phyloP scores from a whole-genome alignment of 2,888 invertebrate genomes.

The Nowickia ferox region DNA sequence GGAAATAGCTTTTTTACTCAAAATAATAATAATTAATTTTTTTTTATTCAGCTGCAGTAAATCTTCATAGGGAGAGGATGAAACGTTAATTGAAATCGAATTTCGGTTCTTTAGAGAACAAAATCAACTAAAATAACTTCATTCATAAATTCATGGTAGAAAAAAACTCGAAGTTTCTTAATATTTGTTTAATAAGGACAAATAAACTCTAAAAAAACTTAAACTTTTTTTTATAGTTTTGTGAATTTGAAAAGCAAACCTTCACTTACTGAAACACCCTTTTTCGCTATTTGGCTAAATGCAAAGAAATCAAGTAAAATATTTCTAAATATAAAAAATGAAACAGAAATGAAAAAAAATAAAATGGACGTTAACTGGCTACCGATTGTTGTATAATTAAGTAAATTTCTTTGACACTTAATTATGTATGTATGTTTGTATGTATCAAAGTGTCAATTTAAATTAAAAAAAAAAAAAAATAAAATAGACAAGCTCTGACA shows the following conservation, averaged over 20 bases:
- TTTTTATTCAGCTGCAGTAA: too few relatives aligned
- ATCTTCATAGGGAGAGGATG: too few relatives aligned
- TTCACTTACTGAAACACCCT: not conserved
- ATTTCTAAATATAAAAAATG: not conserved
- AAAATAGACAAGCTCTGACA: not conserved
- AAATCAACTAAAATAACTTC: too few relatives aligned
- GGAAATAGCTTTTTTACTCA: not conserved
- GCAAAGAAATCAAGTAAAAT: not conserved
- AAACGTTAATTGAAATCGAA: too few relatives aligned
- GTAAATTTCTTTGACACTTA: slow-evolving; percentile 60
- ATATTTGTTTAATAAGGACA: too few relatives aligned
- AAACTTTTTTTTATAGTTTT: too few relatives aligned
- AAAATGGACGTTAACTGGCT: slow-evolving; percentile 30
- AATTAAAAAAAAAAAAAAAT: slow-evolving; percentile 13
- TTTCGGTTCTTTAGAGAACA: too few relatives aligned
- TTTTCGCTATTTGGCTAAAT: not conserved
- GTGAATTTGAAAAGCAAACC: not conserved
- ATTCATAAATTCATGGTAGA: too few relatives aligned
- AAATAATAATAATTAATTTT: too few relatives aligned
- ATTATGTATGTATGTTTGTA: not conserved
- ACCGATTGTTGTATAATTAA: slow-evolving; percentile 63
- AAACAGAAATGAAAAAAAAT: not conserved
- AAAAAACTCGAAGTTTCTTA: too few relatives aligned
- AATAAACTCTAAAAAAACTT: too few relatives aligned
- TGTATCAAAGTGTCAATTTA: slow-evolving; percentile 16